phyloP scores from a whole-genome alignment of 2,888 invertebrate genomes.

The Drosophila leonis region DNA sequence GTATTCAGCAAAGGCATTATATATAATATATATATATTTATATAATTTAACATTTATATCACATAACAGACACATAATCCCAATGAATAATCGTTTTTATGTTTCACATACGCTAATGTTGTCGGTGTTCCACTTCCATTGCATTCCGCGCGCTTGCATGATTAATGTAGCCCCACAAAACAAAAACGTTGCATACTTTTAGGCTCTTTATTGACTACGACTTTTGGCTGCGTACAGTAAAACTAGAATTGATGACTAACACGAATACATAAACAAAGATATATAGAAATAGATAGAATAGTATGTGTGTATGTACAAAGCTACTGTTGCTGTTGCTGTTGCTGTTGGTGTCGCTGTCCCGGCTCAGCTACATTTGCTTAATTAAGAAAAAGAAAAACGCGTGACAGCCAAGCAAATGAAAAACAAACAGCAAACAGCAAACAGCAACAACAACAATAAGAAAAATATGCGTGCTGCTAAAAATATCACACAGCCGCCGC shows the following conservation, averaged over 20 bases:
- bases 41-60: constrained; percentile 2
- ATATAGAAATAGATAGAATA: not conserved
- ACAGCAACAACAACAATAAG: not conserved
- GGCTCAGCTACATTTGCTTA: constrained; percentile 57
- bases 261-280: constrained; percentile 22
- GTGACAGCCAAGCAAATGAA: constrained; percentile 20
- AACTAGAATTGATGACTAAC: constrained; percentile 42
- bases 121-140: constrained; percentile 21
- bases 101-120: not conserved
- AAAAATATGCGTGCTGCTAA: constrained; percentile 32
- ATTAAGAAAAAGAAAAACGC: constrained; percentile 52
- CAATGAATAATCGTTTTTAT: constrained; percentile 42
- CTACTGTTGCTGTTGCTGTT: constrained; percentile 1
- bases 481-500: constrained; percentile 69
- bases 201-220: constrained; percentile 62
- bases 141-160: constrained; percentile 31
- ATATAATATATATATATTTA: not conserved
- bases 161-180: constrained; percentile 35
- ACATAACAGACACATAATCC: constrained; percentile 12
- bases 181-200: constrained; percentile 65
- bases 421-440: constrained; percentile 11
- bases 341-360: not conserved
- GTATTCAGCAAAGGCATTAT: constrained; percentile 2
- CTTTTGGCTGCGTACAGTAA: constrained; percentile 31
- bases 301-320: constrained; percentile 30